These are phyloP conservation scores for Arremon brunneinucha DNA, from an alignment of 2,797 vertebrate genomes.

Conservation along the genomic window DNA sequence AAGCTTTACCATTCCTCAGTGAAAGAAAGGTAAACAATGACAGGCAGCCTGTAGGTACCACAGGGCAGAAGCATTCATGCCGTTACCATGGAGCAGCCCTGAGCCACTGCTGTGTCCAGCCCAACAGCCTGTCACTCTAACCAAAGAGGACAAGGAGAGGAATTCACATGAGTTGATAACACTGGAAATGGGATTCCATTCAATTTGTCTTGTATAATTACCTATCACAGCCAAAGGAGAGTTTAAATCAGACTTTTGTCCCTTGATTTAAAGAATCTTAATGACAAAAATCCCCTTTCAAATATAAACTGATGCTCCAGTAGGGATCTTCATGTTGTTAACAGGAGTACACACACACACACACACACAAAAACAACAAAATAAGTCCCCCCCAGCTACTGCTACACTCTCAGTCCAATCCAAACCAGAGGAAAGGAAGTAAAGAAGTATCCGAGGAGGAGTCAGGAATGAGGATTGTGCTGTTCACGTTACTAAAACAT, in stretches of 20 bases:
- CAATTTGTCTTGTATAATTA: neutral
- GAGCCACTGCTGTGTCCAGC: neutral
- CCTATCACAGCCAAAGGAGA: neutral
- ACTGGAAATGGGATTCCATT: neutral
- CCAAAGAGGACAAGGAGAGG: neutral
- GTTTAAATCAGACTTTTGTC: neutral
- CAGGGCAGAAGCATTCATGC: neutral
- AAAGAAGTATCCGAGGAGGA: neutral
- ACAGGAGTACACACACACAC: neutral
- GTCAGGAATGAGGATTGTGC: neutral
- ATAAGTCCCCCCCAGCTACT: neutral
- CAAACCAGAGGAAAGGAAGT: neutral
- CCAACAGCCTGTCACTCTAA: neutral
- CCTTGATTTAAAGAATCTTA: neutral
- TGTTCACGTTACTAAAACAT: constrained; percentile 61
- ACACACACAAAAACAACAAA: neutral
- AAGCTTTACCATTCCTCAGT: neutral
- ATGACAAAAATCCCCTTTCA: neutral
- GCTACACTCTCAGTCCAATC: neutral
- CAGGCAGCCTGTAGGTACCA: neutral
- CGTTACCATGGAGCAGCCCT: neutral
- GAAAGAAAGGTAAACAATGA: neutral
- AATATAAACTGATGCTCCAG: neutral
- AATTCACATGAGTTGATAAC: neutral
- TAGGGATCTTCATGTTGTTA: neutral